phyloP scores from a whole-genome alignment of 2,797 vertebrate species.

The Pseudocheirus occidentalis region DNA sequence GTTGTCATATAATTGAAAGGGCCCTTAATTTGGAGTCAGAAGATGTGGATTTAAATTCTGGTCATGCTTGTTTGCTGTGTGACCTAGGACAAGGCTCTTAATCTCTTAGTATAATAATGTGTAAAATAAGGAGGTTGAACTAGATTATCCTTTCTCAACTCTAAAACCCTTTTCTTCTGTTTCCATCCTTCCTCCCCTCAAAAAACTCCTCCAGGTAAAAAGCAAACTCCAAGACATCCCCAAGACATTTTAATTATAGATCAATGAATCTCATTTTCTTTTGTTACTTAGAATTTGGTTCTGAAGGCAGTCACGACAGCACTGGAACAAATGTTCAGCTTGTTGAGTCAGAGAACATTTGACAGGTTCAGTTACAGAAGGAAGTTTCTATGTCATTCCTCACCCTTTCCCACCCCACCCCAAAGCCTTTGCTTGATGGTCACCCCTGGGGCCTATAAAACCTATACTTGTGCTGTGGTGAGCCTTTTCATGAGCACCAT shows the following conservation, averaged over 20 bases:
- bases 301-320: background rate
- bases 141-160: background rate
- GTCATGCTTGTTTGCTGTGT: background rate
- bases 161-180: background rate
- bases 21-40: background rate
- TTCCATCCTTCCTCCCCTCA: background rate
- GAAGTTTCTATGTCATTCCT: background rate
- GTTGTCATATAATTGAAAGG: background rate
- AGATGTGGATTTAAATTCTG: background rate
- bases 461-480: background rate
- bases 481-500: background rate
- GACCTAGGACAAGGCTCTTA: background rate
- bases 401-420: background rate
- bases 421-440: background rate
- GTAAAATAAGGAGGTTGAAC: background rate
- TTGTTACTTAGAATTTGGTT: background rate
- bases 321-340: background rate
- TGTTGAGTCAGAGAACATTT: background rate
- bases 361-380: background rate
- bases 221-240: background rate
- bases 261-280: background rate
- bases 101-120: background rate
- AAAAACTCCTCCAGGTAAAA: background rate
- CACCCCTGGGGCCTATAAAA: background rate
- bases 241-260: background rate